Conservation (phyloP, 1,140 invertebrate genomes). For the Procambarus clarkii region DNA sequence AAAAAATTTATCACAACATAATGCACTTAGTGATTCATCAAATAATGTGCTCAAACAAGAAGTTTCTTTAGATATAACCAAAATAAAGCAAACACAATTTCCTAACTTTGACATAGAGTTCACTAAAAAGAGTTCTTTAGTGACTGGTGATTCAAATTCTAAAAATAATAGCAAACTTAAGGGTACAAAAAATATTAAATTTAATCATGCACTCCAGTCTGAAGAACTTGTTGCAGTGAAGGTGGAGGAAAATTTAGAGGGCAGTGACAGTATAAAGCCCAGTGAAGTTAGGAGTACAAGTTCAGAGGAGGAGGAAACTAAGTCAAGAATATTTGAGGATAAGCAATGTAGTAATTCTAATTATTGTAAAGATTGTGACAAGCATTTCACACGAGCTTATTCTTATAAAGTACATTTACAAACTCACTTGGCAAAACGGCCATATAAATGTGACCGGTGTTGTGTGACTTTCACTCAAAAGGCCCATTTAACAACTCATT, state of each 20-base stretch:
- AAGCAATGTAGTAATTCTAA: not conserved
- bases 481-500: constrained; percentile 20
- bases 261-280: too few relatives aligned
- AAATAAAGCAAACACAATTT: not conserved
- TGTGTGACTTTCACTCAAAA: constrained; percentile 2
- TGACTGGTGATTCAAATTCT: not conserved
- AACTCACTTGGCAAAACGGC: not conserved
- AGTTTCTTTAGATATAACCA: not conserved
- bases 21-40: not conserved
- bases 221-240: not conserved
- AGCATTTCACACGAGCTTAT: not conserved
- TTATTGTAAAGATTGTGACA: constrained; percentile 27
- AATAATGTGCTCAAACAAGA: not conserved
- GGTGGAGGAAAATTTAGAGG: not conserved
- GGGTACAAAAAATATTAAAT: not conserved
- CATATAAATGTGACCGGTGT: constrained; percentile 34
- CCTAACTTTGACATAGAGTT: not conserved
- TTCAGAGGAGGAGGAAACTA: not conserved
- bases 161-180: not conserved
- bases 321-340: not conserved
- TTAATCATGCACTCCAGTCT: not conserved
- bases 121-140: not conserved
- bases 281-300: not conserved
- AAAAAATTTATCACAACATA: not conserved
- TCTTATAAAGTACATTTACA: constrained; percentile 10